phyloP scores from a whole-genome alignment of 2,113 vertebrate genomes.

The Dromaius novaehollandiae region DNA sequence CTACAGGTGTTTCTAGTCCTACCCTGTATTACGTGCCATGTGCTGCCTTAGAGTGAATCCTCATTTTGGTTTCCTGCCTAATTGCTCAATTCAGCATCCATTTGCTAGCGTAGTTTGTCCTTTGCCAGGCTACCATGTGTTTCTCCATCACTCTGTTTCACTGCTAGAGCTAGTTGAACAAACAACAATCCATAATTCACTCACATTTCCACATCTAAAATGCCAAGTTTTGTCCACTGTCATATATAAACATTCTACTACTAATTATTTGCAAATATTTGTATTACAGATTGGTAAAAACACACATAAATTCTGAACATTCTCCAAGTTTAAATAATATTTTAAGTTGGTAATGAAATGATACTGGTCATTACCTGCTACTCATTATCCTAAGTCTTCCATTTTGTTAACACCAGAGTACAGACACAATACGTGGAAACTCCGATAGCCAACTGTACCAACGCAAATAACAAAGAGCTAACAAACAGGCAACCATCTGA shows the following conservation, averaged over 20 bases:
- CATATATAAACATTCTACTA: background rate
- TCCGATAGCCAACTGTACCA: background rate
- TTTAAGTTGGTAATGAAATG: background rate
- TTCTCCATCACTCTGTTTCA: background rate
- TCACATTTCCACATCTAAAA: background rate
- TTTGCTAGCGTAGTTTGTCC: background rate
- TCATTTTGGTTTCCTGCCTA: slow-evolving; percentile 36
- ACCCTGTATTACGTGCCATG: background rate
- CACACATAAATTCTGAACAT: background rate
- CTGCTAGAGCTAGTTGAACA: background rate
- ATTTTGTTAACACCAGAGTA: background rate
- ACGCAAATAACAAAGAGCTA: background rate
- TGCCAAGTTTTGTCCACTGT: background rate
- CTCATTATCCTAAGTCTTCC: background rate
- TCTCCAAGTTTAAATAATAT: background rate
- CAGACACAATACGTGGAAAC: background rate
- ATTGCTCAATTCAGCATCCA: slow-evolving; percentile 9
- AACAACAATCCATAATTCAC: background rate
- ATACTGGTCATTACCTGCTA: background rate
- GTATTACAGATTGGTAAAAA: background rate
- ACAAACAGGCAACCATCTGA: background rate
- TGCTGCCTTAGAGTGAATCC: background rate
- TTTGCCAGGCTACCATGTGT: slow-evolving; percentile 10
- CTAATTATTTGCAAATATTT: background rate
- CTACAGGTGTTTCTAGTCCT: slow-evolving; percentile 14